Evolutionary conservation across 2,797 vertebrate species (phyloP).

Genomic region (Chromobotia macracanthus): DNA sequence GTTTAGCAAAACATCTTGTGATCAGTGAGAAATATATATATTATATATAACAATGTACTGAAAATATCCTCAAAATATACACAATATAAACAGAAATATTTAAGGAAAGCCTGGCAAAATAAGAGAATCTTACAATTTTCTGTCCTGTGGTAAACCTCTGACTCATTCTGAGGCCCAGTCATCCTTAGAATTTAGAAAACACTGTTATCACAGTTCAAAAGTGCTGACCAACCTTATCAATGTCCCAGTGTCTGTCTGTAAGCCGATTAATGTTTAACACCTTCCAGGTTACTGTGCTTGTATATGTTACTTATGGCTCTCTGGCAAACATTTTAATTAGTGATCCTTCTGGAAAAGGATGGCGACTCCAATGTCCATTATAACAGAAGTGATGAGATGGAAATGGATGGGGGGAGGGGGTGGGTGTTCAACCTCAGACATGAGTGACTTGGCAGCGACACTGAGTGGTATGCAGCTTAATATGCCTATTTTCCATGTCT

Average conservation of each 20-base stretch:
- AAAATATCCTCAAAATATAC: too few relatives aligned
- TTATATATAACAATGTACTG: too few relatives aligned
- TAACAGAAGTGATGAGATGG: conserved; percentile 30
- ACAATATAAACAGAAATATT: neutral
- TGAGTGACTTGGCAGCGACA: neutral
- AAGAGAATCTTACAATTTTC: neutral
- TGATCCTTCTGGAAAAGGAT: conserved; percentile 37
- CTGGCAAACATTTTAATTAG: conserved; percentile 50
- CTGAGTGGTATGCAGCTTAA: neutral
- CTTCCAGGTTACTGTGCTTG: conserved; percentile 29
- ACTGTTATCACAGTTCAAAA: conserved; percentile 19
- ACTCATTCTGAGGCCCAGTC: neutral
- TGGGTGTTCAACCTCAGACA: conserved; percentile 8
- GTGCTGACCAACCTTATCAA: conserved; percentile 24
- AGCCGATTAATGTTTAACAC: conserved; percentile 31
- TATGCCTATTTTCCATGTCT: conserved; percentile 38
- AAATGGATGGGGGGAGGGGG: conserved; percentile 7
- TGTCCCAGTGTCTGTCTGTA: conserved; percentile 23
- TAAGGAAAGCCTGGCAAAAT: neutral
- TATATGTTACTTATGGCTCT: conserved; percentile 33
- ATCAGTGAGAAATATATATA: neutral
- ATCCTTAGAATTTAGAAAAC: conserved; percentile 2
- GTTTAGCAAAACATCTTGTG: neutral
- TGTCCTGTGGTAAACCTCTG: neutral
- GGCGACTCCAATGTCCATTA: conserved; percentile 47